These are phyloP conservation scores for Galeopterus variegatus DNA, from an alignment of 2,113 vertebrate genomes.

Conservation along the genomic window DNA sequence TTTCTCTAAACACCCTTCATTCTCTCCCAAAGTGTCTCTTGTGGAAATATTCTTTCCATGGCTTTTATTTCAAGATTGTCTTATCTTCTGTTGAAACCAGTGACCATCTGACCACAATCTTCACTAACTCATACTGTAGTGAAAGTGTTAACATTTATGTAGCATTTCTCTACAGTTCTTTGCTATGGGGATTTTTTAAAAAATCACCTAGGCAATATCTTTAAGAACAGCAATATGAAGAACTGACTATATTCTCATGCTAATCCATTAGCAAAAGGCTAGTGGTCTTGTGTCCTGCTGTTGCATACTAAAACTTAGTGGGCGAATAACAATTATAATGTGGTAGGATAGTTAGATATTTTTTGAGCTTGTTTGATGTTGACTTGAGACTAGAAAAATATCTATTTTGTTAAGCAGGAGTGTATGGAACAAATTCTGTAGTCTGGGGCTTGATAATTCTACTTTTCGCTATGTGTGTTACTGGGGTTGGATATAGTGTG, in stretches of 20 bases:
- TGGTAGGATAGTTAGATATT: conserved; percentile 18
- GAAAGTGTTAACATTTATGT: conserved; percentile 50
- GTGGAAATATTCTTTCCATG: neutral
- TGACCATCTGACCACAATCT: neutral
- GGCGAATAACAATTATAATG: neutral
- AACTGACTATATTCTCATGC: neutral
- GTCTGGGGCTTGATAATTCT: neutral
- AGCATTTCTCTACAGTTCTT: conserved; percentile 62
- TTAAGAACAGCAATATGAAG: neutral
- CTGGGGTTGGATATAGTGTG: conserved; percentile 10
- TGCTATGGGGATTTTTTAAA: conserved; percentile 9
- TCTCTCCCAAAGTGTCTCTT: neutral
- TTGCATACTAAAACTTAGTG: conserved; percentile 21
- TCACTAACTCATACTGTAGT: neutral
- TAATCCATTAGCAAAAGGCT: conserved; percentile 20
- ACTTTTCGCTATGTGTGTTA: neutral
- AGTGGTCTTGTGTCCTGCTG: neutral
- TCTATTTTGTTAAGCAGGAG: neutral
- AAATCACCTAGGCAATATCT: neutral
- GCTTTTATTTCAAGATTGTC: conserved; percentile 46
- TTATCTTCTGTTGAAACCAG: conserved; percentile 33
- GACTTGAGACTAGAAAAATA: neutral
- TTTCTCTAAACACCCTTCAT: neutral
- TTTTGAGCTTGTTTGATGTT: conserved; percentile 34
- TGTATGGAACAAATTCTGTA: conserved; percentile 37